Conservation (phyloP, 2,797 vertebrate genomes). For the Ptychadena robeensis region DNA sequence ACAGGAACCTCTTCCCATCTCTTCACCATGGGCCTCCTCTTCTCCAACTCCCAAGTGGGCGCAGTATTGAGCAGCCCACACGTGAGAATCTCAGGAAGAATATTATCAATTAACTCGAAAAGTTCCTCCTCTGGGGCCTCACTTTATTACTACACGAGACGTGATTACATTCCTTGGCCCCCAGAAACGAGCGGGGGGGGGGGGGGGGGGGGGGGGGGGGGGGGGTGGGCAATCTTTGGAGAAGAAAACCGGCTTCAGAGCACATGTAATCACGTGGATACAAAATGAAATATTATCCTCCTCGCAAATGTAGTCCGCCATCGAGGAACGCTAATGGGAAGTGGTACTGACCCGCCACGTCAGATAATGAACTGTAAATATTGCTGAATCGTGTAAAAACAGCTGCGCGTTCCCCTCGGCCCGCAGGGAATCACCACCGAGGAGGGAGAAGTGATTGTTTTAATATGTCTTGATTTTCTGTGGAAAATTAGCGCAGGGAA, state of each 20-base stretch:
- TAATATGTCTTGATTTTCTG: conserved; percentile 28
- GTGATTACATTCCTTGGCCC: conserved; percentile 11
- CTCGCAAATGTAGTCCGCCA: conserved; percentile 7
- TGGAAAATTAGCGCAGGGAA: conserved; percentile 15
- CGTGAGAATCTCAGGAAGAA: neutral
- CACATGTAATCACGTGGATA: conserved; percentile 4
- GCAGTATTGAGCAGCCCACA: neutral
- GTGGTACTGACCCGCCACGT: conserved; percentile 15
- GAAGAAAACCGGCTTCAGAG: neutral
- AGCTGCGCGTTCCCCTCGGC: neutral
- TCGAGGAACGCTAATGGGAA: neutral
- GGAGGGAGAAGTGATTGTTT: conserved; percentile 5
- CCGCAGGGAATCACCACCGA: no score
- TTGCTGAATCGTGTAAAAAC: conserved; percentile 11
- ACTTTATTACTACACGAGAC: conserved; percentile 20
- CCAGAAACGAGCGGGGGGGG: neutral
- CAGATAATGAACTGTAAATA: conserved; percentile 50
- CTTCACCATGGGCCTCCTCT: neutral
- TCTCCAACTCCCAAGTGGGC: neutral
- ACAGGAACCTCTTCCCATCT: neutral
- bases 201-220: no score
- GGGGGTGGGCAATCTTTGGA: neutral
- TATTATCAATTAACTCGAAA: conserved; percentile 27
- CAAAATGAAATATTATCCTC: conserved; percentile 28
- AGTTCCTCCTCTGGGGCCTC: conserved; percentile 4